Percentiles rank a stretch among this genome's conserved stretches.
These are phyloP conservation scores for Sebastes nivosus DNA, from an alignment of 2,797 vertebrate species.

Conservation along the genomic window DNA sequence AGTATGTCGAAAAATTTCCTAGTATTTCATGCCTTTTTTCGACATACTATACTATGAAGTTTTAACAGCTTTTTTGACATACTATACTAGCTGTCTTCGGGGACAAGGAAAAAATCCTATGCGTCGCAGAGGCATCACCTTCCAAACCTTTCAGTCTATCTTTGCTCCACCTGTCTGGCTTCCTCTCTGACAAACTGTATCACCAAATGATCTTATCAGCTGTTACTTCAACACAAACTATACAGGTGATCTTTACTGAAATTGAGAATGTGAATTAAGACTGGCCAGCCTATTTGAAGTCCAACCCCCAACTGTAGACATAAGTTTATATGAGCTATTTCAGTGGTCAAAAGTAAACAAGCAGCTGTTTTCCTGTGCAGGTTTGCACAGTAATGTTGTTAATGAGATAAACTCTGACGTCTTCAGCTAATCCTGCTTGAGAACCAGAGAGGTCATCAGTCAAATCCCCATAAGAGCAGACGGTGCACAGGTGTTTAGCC, in stretches of 20 bases:
- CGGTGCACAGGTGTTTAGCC: neutral
- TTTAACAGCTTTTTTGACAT: no score
- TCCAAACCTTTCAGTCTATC: neutral
- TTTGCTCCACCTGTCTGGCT: conserved; percentile 22
- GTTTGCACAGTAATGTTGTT: conserved; percentile 17
- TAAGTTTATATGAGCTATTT: neutral
- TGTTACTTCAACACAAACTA: neutral
- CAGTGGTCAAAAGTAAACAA: neutral
- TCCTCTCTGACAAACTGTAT: neutral
- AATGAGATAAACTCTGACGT: conserved; percentile 68
- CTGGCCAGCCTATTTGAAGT: neutral
- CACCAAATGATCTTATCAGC: neutral
- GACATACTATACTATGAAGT: neutral
- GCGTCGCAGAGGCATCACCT: conserved; percentile 23
- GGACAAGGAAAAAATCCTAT: neutral
- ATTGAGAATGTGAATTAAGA: neutral
- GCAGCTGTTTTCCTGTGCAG: conserved; percentile 8
- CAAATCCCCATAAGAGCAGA: conserved; percentile 59
- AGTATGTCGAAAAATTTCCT: no score
- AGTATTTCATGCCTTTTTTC: no score
- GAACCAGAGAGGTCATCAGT: conserved; percentile 40
- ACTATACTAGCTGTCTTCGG: neutral
- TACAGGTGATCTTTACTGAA: neutral
- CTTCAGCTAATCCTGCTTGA: conserved; percentile 64
- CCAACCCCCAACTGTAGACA: neutral